Percentiles rank a stretch among this genome's conserved stretches.
phyloP scores from a whole-genome alignment of 2,113 vertebrate species.

The Andinoacara biseriatus region DNA sequence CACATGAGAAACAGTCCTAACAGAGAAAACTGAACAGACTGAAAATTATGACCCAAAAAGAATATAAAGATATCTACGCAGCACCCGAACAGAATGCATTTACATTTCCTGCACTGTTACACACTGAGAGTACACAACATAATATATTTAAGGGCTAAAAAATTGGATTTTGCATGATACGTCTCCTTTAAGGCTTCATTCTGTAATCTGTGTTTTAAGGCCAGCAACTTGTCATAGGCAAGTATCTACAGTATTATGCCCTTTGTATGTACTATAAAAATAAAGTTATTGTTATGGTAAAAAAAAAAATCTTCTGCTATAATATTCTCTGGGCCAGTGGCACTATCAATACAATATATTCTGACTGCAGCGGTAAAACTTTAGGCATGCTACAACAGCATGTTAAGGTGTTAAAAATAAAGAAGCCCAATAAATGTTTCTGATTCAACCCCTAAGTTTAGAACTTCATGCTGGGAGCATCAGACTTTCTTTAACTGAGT shows the following conservation, averaged over 20 bases:
- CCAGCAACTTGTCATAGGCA: background rate
- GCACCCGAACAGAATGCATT: no score
- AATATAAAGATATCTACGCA: no score
- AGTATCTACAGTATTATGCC: background rate
- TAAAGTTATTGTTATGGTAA: background rate
- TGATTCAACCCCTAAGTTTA: background rate
- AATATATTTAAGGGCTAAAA: no score
- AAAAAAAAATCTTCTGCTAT: background rate
- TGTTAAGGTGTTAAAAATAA: background rate
- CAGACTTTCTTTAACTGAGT: background rate
- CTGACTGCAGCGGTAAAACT: background rate
- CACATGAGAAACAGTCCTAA: no score
- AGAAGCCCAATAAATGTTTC: background rate
- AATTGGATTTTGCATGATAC: no score
- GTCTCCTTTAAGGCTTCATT: background rate
- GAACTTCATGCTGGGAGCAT: background rate
- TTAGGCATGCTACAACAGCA: background rate
- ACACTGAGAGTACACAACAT: no score
- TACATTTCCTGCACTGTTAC: no score
- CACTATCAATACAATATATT: background rate
- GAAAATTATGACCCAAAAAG: no score
- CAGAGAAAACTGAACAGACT: no score
- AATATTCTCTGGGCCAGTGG: background rate
- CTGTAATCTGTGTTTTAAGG: background rate
- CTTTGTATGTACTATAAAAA: background rate